A percentile compares a stretch with the other conserved stretches of the same genome.
phyloP scores from a whole-genome alignment of 2,113 vertebrate species.

The Rhadina sibilatrix region DNA sequence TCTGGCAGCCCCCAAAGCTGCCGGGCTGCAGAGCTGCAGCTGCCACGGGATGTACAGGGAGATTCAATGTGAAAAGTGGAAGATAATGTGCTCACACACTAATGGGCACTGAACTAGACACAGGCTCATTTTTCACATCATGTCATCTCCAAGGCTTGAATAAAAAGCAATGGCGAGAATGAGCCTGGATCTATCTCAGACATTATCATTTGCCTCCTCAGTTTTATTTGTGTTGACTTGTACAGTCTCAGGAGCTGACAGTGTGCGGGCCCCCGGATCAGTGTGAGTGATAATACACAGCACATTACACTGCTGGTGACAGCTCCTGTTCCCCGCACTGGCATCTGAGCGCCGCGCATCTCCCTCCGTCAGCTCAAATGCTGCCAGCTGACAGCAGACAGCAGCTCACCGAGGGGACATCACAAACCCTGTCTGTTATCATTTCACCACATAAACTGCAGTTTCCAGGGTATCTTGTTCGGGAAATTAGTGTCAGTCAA shows the following conservation, averaged over 20 bases:
- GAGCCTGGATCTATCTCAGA: slow-evolving; percentile 92
- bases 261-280: slow-evolving; percentile 87
- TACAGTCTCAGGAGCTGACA: slow-evolving; percentile 95
- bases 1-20: slow-evolving; percentile 80
- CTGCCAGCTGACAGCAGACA: slow-evolving; percentile 96
- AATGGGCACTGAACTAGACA: slow-evolving; percentile 99
- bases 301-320: slow-evolving; percentile 89
- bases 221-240: slow-evolving; percentile 99
- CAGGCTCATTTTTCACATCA: slow-evolving; percentile 99
- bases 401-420: slow-evolving; percentile 88
- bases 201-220: slow-evolving; percentile 92
- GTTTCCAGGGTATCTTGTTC: slow-evolving; percentile 90
- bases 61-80: slow-evolving; percentile 91
- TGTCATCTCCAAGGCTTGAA: slow-evolving; percentile 98
- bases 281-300: slow-evolving; percentile 93
- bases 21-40: slow-evolving; percentile 79
- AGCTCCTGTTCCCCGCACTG: slow-evolving; percentile 89
- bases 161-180: slow-evolving; percentile 94
- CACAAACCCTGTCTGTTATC: slow-evolving; percentile 97
- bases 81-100: slow-evolving; percentile 97
- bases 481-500: slow-evolving; percentile 99
- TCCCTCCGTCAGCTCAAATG: slow-evolving; percentile 93
- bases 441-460: slow-evolving; percentile 92
- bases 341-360: slow-evolving; percentile 85
- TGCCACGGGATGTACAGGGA: slow-evolving; percentile 82